Conservation (phyloP, 2,113 vertebrate genomes). For the Chaetodon trifascialis region DNA sequence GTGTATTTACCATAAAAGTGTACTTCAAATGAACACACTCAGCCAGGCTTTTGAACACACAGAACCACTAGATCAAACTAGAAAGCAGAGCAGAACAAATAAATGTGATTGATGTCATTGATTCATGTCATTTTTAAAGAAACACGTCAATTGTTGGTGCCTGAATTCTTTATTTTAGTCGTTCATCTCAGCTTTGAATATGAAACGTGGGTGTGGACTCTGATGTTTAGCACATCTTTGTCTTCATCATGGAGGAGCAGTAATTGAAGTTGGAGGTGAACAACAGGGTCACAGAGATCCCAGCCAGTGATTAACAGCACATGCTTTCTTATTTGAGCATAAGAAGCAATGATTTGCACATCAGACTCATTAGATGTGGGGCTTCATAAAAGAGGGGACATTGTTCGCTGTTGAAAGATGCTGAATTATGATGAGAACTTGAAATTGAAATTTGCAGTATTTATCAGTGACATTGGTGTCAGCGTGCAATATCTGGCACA, state of each 20-base stretch:
- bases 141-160: not conserved
- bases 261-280: conserved; percentile 35
- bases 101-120: conserved; percentile 17
- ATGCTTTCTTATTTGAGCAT: conserved; percentile 14
- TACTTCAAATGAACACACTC: not conserved
- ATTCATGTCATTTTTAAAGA: not conserved
- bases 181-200: conserved; percentile 24
- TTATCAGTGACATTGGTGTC: not conserved
- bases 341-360: conserved; percentile 41
- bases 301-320: conserved; percentile 25
- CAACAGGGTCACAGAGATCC: conserved; percentile 9
- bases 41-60: not conserved
- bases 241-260: conserved; percentile 1
- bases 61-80: not conserved
- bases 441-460: conserved; percentile 3
- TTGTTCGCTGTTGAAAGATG: conserved; percentile 3
- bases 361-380: conserved; percentile 26
- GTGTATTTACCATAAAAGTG: conserved; percentile 7
- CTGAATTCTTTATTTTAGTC: conserved; percentile 18
- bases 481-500: not conserved
- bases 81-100: conserved; percentile 33
- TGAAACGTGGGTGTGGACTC: conserved; percentile 3
- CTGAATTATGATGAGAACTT: conserved; percentile 1
- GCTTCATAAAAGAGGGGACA: conserved; percentile 8
- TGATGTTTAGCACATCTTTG: conserved; percentile 28